These are phyloP conservation scores for Ennomos fuscantarius DNA, from an alignment of 2,888 invertebrate genomes.

Conservation along the genomic window DNA sequence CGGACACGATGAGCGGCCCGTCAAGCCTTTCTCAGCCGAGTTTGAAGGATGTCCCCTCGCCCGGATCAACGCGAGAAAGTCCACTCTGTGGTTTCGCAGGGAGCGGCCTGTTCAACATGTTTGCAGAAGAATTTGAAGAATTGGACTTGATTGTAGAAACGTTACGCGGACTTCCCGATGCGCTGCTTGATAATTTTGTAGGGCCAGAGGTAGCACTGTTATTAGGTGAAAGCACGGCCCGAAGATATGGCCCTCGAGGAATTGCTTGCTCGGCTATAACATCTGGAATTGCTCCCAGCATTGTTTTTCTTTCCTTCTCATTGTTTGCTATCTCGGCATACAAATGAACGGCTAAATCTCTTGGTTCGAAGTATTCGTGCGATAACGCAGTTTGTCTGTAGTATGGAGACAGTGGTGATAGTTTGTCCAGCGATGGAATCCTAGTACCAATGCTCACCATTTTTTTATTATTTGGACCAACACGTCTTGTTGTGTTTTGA, in stretches of 20 bases:
- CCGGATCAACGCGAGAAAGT: conserved; percentile 52
- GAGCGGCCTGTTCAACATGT: conserved; percentile 88
- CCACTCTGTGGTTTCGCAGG: conserved; percentile 84
- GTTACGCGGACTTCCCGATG: conserved; percentile 47
- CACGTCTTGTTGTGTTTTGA: conserved; percentile 70
- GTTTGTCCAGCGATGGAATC: conserved; percentile 85
- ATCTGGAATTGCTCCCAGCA: conserved; percentile 73
- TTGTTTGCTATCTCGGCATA: conserved; percentile 86
- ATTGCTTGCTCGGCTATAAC: conserved; percentile 69
- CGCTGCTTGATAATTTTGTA: conserved; percentile 50
- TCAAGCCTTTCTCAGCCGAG: conserved; percentile 53
- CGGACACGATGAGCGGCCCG: conserved; percentile 35
- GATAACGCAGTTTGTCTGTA: conserved; percentile 71
- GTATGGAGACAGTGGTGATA: conserved; percentile 79
- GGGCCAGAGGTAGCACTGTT: conserved; percentile 47
- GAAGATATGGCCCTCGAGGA: conserved; percentile 86
- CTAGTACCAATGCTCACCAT: conserved; percentile 85
- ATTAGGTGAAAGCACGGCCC: conserved; percentile 80
- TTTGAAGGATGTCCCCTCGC: conserved; percentile 72
- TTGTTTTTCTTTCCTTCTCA: conserved; percentile 63
- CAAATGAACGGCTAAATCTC: conserved; percentile 84
- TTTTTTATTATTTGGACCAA: conserved; percentile 71
- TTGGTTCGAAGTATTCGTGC: conserved; percentile 82
- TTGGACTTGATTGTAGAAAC: conserved; percentile 62
- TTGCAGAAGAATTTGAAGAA: conserved; percentile 74